Evolutionary conservation across 2,797 vertebrate genomes (phyloP).

Genomic region (Phataginus tetradactyla): DNA sequence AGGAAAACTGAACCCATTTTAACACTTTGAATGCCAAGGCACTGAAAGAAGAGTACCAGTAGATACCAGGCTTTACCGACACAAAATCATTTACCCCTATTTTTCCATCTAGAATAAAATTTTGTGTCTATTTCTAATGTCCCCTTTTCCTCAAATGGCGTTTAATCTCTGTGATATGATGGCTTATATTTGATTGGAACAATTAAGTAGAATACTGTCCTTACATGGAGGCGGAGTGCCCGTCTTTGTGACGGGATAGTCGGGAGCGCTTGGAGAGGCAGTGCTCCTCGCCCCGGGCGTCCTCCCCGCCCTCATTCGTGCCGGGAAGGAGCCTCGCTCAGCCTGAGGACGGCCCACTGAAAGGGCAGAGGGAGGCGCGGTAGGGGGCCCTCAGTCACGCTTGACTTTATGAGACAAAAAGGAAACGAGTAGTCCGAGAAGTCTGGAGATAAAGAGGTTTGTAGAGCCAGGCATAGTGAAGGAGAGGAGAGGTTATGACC

Average conservation of each 20-base stretch:
- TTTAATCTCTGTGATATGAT: not conserved
- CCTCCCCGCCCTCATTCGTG: not conserved
- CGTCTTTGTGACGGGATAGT: not conserved
- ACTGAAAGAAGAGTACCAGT: not conserved
- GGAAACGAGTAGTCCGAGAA: not conserved
- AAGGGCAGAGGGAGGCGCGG: not conserved
- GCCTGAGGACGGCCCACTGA: not conserved
- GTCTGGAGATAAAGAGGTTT: not conserved
- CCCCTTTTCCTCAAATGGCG: not conserved
- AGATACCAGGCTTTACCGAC: not conserved
- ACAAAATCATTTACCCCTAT: not conserved
- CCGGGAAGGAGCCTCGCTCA: not conserved
- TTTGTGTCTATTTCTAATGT: not conserved
- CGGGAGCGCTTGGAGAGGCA: not conserved
- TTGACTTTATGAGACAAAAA: not conserved
- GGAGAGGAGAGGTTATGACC: not conserved
- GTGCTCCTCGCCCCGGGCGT: rapidly evolving
- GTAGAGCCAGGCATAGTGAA: not conserved
- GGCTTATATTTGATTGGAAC: not conserved
- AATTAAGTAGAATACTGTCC: not conserved
- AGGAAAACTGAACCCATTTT: not conserved
- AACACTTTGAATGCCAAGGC: not conserved
- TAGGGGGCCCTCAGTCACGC: not conserved
- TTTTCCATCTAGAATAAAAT: not conserved
- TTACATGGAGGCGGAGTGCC: not conserved